phyloP scores from a whole-genome alignment of 2,888 invertebrate species.

The Lomographa bimaculata region DNA sequence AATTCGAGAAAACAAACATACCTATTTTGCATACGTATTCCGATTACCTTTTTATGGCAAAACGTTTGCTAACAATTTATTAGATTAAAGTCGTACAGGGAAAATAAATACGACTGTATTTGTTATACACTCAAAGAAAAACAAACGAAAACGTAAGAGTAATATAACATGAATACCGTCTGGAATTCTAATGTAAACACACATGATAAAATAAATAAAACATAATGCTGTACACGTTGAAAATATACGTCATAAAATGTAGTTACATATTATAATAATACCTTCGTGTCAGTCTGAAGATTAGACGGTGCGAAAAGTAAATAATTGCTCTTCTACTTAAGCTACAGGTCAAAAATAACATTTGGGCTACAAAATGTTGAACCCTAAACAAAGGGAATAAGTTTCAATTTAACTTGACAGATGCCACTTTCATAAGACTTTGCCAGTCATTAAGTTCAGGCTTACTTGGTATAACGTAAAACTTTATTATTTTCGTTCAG shows the following conservation, averaged over 20 bases:
- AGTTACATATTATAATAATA: slow-evolving; percentile 24
- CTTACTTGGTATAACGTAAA: slow-evolving; percentile 27
- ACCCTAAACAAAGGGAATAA: slow-evolving; percentile 22
- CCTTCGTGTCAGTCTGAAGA: slow-evolving; percentile 26
- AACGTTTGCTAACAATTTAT: slow-evolving; percentile 26
- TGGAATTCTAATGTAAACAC: slow-evolving; percentile 1
- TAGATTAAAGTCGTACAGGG: slow-evolving; percentile 19
- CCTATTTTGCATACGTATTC: slow-evolving; percentile 33
- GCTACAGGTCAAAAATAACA: slow-evolving; percentile 17
- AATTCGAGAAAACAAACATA: slow-evolving; percentile 41
- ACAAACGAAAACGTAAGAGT: slow-evolving; percentile 2
- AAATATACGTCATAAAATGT: slow-evolving; percentile 5
- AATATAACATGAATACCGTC: not conserved
- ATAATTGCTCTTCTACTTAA: slow-evolving; percentile 29
- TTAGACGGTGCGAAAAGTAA: slow-evolving; percentile 31
- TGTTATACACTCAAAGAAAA: slow-evolving; percentile 1
- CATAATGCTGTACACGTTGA: slow-evolving; percentile 1
- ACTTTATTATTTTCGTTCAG: slow-evolving; percentile 22
- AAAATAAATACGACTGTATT: slow-evolving; percentile 3
- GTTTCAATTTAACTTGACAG: slow-evolving; percentile 11
- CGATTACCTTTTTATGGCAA: slow-evolving; percentile 31
- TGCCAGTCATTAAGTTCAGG: slow-evolving; percentile 26
- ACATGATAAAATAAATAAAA: not conserved
- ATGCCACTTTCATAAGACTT: slow-evolving; percentile 23
- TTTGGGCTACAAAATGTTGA: slow-evolving; percentile 9